Evolutionary conservation across 2,888 invertebrate species (phyloP).

Genomic region (Amphipyra tragopoginis): DNA sequence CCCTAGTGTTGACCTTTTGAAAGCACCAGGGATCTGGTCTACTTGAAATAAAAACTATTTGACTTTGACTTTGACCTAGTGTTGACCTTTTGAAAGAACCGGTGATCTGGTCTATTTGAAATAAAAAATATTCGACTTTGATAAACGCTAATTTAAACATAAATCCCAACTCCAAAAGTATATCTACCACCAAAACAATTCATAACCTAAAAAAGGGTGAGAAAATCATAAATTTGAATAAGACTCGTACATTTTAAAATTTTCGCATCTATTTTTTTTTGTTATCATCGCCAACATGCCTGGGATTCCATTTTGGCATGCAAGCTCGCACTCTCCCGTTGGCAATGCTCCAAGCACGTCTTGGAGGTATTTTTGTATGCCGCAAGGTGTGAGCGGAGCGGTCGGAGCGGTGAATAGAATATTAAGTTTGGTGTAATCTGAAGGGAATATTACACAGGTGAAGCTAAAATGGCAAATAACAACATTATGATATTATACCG

Average conservation of each 20-base stretch:
- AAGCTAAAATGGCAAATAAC: too few relatives aligned
- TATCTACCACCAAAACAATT: too few relatives aligned
- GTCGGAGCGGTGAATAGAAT: constrained; percentile 40
- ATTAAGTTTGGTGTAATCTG: constrained; percentile 41
- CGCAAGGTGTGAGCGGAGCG: constrained; percentile 57
- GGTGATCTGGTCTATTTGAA: not conserved
- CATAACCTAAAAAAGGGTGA: constrained; percentile 11
- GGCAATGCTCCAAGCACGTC: constrained; percentile 72
- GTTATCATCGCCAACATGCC: constrained; percentile 68
- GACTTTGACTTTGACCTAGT: too few relatives aligned
- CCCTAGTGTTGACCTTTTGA: too few relatives aligned
- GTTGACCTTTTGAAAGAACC: too few relatives aligned
- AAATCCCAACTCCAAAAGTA: constrained; percentile 1
- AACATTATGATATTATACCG: too few relatives aligned
- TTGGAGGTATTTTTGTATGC: constrained; percentile 62
- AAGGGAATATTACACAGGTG: not conserved
- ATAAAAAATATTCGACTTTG: too few relatives aligned
- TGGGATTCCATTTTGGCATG: constrained; percentile 76
- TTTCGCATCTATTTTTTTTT: constrained; percentile 60
- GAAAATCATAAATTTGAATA: constrained; percentile 53
- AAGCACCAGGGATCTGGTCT: too few relatives aligned
- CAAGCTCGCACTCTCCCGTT: constrained; percentile 70
- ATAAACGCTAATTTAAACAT: not conserved
- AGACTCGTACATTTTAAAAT: constrained; percentile 63
- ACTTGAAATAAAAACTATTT: too few relatives aligned